Base-by-base conservation (phyloP, 92 coral and sea anemone genomes). In the Palythoa grandis region DNA sequence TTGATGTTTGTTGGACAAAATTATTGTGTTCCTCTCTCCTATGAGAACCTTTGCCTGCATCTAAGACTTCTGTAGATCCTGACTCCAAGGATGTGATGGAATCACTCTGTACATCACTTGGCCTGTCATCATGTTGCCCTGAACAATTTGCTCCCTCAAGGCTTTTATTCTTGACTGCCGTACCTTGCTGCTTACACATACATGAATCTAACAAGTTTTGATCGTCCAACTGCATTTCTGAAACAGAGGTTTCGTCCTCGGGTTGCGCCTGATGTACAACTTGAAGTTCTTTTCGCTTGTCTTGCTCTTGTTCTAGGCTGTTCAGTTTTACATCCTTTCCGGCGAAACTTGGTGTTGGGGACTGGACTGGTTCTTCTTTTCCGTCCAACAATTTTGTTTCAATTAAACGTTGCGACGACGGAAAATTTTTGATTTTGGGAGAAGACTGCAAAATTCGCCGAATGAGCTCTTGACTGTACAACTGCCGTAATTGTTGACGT, bases 401-500 rank as follows among this genome's bases (percentile, higher is more conserved):
- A 60, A 11, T 38, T 53, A 61, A 6, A 39, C 63, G 10, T 50
- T 76, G 80, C 61, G 70, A 58, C 10, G 70, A 37, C 5, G 70
- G 17, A 13, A 80, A 80, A 52, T 86, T 92, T 35, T 88, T 88
- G 25, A 86, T 54, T 16, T 56, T 88, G 25, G 79, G 88, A 23
- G 92, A 77, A 3, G 88, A 88, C 83, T 93, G 88, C 29, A 88
- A 58, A 72, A 90, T 86, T 57, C 93, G 68, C 23, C 92, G 83
- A 66, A 91, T 91, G 14, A 92, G 76, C 68, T 92, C 94, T 76
- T 92, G 94, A 74, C 92, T 89, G 11, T 92, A 90, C 38, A 92
- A 85, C 40, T 78, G 92, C 60, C 91, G 70, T 74, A 87, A 86
- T 76, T 94, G 93, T 86, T 89, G 97, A 90, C 95, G 98, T 75